Base-by-base conservation (phyloP, 1,140 invertebrate species). In the Acromyrmex heyeri region DNA sequence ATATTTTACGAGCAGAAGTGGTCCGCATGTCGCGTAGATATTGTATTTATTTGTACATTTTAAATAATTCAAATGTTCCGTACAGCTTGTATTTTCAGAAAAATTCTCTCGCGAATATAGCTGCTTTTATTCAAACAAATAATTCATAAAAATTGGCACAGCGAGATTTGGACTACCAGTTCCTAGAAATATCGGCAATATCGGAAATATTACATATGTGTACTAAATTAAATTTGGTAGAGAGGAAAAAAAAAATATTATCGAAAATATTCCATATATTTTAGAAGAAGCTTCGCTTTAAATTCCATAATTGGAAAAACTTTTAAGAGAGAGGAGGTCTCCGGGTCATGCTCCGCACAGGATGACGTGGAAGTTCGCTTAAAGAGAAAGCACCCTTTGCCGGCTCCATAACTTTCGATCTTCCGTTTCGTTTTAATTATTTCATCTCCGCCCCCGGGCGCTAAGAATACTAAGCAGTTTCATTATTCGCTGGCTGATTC, bases 401-500 rank as follows among this genome's bases (percentile, higher is more conserved):
- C 78, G 86, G 79, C 88, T 83, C 65, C 88, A 92, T 93, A 92
- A 89, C 91, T 93, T 93, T 91, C 91, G 92, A 93, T 93, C 92
- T 93, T 93, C 85, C 90, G 87, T 89, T 91, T 91, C 86, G 91
- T 92, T 93, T 93, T 93, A 93, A 93, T 93, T 93, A 93, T 93
- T 93, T 93, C 92, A 92, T 92, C 91, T 88, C 89, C 91, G 79
- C 90, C 91, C 88, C 89, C 79, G 87, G 85, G 62, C 90, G 90
- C 79, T 92, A 94, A 93, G 93, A 94, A 94, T 94, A 93, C 94
- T 93, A 94, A 94, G 94, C 93, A 94, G 94, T 94, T 94, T 94
- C 94, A 94, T 94, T 94, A 94, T 94, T 94, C 93, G 94, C 92
- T 91, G 89, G 93, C 93, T 93, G 94, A 94, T 94, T 94, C 93